A percentile compares a stretch with the other conserved stretches of the same genome.
Evolutionary conservation across 64 coral and sea anemone species (phyloP).

Genomic region (Dendrophyllia cribrosa): DNA sequence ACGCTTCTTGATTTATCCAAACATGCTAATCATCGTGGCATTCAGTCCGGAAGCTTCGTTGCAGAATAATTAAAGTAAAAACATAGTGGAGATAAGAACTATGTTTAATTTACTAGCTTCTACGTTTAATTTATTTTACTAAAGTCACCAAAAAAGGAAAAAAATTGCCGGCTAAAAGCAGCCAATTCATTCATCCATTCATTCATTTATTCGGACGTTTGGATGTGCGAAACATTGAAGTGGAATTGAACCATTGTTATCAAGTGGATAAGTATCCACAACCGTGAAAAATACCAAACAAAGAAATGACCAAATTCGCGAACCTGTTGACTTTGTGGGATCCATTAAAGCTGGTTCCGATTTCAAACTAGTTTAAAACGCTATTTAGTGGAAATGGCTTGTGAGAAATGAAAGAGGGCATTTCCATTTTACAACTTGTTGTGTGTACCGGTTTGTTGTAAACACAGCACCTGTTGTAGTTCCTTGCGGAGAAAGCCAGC

Average conservation of each 20-base stretch:
- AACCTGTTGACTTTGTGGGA: constrained; percentile 21
- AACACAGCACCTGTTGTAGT: constrained; percentile 25
- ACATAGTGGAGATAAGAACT: constrained; percentile 12
- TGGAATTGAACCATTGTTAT: not conserved
- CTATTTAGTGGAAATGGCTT: not conserved
- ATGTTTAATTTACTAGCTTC: constrained; percentile 22
- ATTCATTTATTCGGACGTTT: not conserved
- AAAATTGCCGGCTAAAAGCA: not conserved
- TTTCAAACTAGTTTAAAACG: constrained; percentile 15
- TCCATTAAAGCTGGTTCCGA: not conserved
- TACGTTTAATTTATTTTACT: not conserved
- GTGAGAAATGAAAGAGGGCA: not conserved
- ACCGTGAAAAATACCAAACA: constrained; percentile 15
- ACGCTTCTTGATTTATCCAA: not conserved
- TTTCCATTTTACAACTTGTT: constrained; percentile 17
- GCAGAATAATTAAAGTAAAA: not conserved
- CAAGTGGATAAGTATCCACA: not conserved
- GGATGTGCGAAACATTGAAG: not conserved
- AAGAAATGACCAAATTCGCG: constrained; percentile 12
- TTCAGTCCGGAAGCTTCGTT: not conserved
- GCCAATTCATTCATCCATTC: not conserved
- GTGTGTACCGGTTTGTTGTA: constrained; percentile 20
- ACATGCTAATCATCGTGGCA: not conserved
- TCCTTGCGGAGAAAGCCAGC: constrained; percentile 20
- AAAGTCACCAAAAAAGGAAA: not conserved